phyloP scores from a whole-genome alignment of 2,888 invertebrate species.

The Pollenia amentaria region DNA sequence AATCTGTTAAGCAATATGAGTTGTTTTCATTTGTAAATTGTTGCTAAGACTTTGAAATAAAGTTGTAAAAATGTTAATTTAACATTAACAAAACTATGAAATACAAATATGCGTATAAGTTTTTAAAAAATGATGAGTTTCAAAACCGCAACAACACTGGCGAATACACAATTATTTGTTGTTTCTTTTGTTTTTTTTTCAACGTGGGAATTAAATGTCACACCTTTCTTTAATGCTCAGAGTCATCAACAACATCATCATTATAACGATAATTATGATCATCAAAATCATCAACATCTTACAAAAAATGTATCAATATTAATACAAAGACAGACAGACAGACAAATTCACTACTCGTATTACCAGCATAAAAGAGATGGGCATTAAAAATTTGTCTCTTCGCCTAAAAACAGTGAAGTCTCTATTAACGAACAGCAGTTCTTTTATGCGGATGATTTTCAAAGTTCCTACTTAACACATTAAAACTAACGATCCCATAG shows the following conservation, averaged over 20 bases:
- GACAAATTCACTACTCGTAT: constrained; percentile 14
- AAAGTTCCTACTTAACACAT: too few species aligned
- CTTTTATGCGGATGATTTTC: too few species aligned
- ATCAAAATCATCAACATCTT: constrained; percentile 33
- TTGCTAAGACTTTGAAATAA: too few species aligned
- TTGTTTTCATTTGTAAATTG: too few species aligned
- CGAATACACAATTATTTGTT: constrained; percentile 4
- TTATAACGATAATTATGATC: too few species aligned
- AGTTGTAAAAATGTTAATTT: too few species aligned
- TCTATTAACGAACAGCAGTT: background rate
- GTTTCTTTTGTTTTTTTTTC: background rate
- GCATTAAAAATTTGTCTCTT: background rate
- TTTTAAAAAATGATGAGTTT: background rate
- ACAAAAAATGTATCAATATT: constrained; percentile 19
- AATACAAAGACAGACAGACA: background rate
- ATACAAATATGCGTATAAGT: background rate
- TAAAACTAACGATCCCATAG: too few species aligned
- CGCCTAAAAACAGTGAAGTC: background rate
- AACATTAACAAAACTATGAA: too few species aligned
- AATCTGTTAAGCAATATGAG: too few species aligned
- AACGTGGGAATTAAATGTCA: constrained; percentile 64
- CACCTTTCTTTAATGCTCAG: constrained; percentile 24
- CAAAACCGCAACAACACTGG: background rate
- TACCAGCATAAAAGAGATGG: constrained; percentile 11
- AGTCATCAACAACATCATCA: too few species aligned